Conservation (phyloP, 2,888 invertebrate species). For the Smittia aterrima region DNA sequence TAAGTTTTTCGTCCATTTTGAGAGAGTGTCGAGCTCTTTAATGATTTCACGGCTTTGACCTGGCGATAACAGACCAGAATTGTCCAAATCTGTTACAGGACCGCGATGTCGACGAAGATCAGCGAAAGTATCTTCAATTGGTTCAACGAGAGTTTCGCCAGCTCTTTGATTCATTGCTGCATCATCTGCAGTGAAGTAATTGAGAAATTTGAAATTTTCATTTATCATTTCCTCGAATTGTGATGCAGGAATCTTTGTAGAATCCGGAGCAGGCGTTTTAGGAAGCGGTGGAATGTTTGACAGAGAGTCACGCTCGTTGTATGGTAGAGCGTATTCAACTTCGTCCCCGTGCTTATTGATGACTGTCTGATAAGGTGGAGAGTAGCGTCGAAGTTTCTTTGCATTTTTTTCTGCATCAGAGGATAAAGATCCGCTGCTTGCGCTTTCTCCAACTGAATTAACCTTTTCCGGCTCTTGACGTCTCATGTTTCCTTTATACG, state of each 20-base stretch:
- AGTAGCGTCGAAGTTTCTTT: constrained; percentile 19
- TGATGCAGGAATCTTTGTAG: neutral
- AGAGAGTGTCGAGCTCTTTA: neutral
- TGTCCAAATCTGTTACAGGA: constrained; percentile 46
- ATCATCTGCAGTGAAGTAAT: constrained; percentile 2
- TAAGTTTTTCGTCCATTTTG: constrained; percentile 13
- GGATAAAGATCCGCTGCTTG: constrained; percentile 21
- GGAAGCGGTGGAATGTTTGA: constrained; percentile 24
- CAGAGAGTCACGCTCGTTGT: constrained; percentile 43
- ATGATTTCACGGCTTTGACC: neutral
- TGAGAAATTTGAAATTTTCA: constrained; percentile 33
- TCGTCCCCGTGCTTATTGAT: constrained; percentile 46
- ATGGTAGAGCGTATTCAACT: constrained; percentile 46
- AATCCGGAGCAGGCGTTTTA: neutral
- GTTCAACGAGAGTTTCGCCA: neutral
- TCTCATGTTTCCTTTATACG: constrained; percentile 28
- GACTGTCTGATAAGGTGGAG: constrained; percentile 45
- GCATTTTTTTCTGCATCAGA: constrained; percentile 6
- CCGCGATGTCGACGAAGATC: neutral
- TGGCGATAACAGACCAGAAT: constrained; percentile 42
- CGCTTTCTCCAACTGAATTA: constrained; percentile 37
- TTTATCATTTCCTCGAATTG: constrained; percentile 37
- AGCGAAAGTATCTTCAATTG: constrained; percentile 23
- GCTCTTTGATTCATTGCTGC: neutral
- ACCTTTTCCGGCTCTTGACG: constrained; percentile 26